Conservation (phyloP, 2,888 invertebrate species). For the Achlya flavicornis region DNA sequence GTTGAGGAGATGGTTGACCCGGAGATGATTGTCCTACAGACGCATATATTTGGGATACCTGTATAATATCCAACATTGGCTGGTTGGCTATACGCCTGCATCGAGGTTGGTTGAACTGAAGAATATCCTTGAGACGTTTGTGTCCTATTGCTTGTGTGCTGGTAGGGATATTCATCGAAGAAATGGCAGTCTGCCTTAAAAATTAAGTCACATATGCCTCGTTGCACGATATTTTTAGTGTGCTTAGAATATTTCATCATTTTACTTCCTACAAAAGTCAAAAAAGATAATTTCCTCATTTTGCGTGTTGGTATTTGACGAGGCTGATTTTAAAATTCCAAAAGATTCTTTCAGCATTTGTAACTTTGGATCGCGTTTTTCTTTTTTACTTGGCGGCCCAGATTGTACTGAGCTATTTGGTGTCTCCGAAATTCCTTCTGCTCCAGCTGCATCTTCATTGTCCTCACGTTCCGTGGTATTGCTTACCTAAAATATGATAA, state of each 20-base stretch:
- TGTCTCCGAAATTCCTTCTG: conserved; percentile 17
- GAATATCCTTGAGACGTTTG: conserved; percentile 17
- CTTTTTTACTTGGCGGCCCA: conserved; percentile 17
- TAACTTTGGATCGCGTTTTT: conserved; percentile 17
- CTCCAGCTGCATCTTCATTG: conserved; percentile 19
- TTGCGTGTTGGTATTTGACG: conserved; percentile 10
- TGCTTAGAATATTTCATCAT: conserved; percentile 16
- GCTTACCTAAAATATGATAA: conserved; percentile 15
- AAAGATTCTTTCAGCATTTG: conserved; percentile 12
- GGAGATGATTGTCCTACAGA: conserved; percentile 16
- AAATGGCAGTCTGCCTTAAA: conserved; percentile 17
- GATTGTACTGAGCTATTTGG: conserved; percentile 17
- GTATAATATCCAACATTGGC: conserved; percentile 19
- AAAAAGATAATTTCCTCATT: conserved; percentile 17
- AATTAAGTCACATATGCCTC: conserved; percentile 16
- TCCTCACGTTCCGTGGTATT: conserved; percentile 18
- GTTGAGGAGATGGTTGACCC: conserved; percentile 16
- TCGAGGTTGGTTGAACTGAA: conserved; percentile 20
- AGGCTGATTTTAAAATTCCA: no score
- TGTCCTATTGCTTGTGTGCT: conserved; percentile 18
- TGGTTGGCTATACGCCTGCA: conserved; percentile 14
- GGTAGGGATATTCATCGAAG: conserved; percentile 18
- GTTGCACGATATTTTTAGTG: conserved; percentile 10
- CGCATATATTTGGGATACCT: conserved; percentile 18
- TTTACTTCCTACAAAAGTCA: conserved; percentile 16